Conservation (phyloP, 1,140 invertebrate species). For the Sycophaga agraensis region DNA sequence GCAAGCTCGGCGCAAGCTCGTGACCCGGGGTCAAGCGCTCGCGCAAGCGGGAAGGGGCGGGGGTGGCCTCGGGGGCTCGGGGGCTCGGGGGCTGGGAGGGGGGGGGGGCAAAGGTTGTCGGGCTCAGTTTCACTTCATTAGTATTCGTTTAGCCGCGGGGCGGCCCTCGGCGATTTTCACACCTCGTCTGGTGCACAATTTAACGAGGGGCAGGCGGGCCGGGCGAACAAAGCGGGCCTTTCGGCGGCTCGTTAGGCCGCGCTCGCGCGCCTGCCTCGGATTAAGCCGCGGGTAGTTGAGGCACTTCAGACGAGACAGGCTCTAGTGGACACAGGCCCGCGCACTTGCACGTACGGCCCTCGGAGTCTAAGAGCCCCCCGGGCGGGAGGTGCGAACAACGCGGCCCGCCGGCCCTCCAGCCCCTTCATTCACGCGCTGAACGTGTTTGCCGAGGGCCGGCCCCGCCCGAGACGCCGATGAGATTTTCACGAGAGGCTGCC, state of each 20-base stretch:
- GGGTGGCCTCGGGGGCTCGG: too few species aligned
- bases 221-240: slow-evolving; percentile 22
- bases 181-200: slow-evolving; percentile 27
- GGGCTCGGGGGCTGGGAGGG: too few species aligned
- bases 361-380: too few species aligned
- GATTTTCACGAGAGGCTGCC: too few species aligned
- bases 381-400: not conserved
- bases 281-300: slow-evolving; percentile 24
- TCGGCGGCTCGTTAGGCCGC: slow-evolving; percentile 26
- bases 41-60: too few species aligned
- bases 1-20: too few species aligned
- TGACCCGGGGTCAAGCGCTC: too few species aligned
- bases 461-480: too few species aligned
- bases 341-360: too few species aligned
- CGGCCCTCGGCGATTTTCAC: slow-evolving; percentile 19
- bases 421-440: slow-evolving; percentile 19
- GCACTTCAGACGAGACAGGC: slow-evolving; percentile 41
- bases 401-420: too few species aligned
- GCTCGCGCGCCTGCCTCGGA: not conserved
- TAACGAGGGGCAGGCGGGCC: slow-evolving; percentile 2
- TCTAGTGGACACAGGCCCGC: not conserved
- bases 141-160: slow-evolving; percentile 24
- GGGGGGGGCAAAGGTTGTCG: not conserved
- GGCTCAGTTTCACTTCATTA: slow-evolving; percentile 9
- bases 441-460: slow-evolving; percentile 24